Evolutionary conservation across 2,797 vertebrate species (phyloP).

Genomic region (Ispidina picta): DNA sequence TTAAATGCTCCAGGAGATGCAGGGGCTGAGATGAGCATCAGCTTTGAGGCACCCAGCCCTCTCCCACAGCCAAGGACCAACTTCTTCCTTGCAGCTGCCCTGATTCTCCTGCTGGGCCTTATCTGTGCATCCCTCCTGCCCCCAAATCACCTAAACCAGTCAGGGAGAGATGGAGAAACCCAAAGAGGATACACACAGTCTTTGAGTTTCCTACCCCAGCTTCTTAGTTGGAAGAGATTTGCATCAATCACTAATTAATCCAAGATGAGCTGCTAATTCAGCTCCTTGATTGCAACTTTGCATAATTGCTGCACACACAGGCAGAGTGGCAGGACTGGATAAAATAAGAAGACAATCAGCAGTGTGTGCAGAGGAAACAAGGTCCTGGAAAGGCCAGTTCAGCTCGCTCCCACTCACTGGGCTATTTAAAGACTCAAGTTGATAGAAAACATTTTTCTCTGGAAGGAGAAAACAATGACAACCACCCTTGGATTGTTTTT

Average conservation of each 20-base stretch:
- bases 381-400: not conserved
- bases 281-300: conserved; percentile 68
- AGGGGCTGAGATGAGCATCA: not conserved
- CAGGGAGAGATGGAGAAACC: not conserved
- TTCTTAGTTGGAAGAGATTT: conserved; percentile 33
- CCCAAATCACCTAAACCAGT: not conserved
- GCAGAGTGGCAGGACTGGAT: not conserved
- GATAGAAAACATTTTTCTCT: not conserved
- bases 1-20: not conserved
- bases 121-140: not conserved
- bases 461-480: not conserved
- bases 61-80: not conserved
- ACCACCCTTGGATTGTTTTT: no score
- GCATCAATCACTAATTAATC: conserved; percentile 67
- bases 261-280: conserved; percentile 64
- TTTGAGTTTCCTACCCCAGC: not conserved
- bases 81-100: not conserved
- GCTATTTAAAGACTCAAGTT: not conserved
- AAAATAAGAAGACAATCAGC: conserved; percentile 19
- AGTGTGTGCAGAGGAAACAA: not conserved
- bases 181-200: not conserved
- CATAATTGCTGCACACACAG: conserved; percentile 43
- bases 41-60: not conserved
- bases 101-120: not conserved
- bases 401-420: not conserved